Evolutionary conservation across 2,113 vertebrate species (phyloP), one percentile per base, ranked within the genome.

Genomic region (Cryptomyrus ogoouensis): DNA sequence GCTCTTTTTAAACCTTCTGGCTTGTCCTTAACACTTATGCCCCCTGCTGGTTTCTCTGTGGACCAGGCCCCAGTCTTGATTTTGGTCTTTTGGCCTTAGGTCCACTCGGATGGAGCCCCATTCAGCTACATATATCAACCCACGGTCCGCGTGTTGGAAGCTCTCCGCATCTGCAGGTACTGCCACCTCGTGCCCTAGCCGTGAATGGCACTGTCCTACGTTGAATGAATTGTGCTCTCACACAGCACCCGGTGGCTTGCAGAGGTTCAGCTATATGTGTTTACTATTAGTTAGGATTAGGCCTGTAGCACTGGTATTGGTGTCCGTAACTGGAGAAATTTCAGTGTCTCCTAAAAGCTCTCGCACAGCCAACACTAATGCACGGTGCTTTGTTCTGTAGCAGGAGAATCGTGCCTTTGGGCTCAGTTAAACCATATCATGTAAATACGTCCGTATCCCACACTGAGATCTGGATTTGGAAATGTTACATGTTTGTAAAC

Each of bases 61-160:
- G 5, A 39, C 70, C 27, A 17, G 35, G 1, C 74, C 17, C 35
- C 35, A 42, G 6, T 80, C 35, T 80, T 70, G n/a, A 70, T 70
- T 31, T 27, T 70, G 62, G n/a, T 42, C 50, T 19, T 52, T 46
- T 46, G 15, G 13, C 50, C 5, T 24, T 49, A 90, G 89, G 58
- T 50, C 47, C 87, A 90, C 90, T 88, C 91, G 90, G 91, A 94
- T 91, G 93, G 91, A 87, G 89, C 90, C 89, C 88, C 90, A 46
- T 89, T 88, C 89, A 46, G 89, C 49, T 83, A 89, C 89, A 83
- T 27, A 77, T 90, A 91, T 84, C 31, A 89, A 90, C 92, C 92
- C 90, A 89, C 91, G 83, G 80, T 50, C 89, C 58, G 47, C 56
- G 85, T 31, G 15, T 39, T 66, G 24, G 52, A 89, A 62, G 90